Evolutionary conservation across 2,888 invertebrate species (phyloP).

Genomic region (Scaptomyza reducta): DNA sequence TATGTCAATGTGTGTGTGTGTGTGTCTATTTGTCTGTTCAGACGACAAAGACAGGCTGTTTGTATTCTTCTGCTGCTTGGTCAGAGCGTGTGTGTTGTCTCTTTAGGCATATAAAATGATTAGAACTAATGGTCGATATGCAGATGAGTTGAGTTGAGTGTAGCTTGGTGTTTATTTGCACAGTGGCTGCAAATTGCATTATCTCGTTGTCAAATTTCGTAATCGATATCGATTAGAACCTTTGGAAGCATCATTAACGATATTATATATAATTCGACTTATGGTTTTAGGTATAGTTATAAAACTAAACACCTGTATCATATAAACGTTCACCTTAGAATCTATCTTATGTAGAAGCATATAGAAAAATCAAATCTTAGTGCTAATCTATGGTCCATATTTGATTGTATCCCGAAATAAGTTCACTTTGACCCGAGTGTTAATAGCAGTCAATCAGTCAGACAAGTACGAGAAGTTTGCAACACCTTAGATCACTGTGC

Average conservation of each 20-base stretch:
- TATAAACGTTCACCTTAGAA: too few relatives aligned
- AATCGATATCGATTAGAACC: neutral
- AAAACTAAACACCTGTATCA: too few relatives aligned
- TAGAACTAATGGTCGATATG: constrained; percentile 80
- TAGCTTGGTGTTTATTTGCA: constrained; percentile 73
- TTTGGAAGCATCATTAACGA: neutral
- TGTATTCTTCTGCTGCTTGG: constrained; percentile 43
- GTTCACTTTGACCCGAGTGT: neutral
- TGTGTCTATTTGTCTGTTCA: constrained; percentile 35
- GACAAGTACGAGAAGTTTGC: neutral
- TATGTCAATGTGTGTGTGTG: constrained; percentile 14
- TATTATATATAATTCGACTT: too few relatives aligned
- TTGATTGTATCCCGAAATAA: neutral
- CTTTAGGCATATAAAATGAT: constrained; percentile 80
- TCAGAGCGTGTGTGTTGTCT: constrained; percentile 53
- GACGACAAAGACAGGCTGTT: constrained; percentile 66
- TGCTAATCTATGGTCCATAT: too few relatives aligned
- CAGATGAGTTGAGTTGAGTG: constrained; percentile 71
- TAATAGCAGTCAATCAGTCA: neutral
- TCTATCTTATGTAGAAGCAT: too few relatives aligned
- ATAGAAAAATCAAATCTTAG: too few relatives aligned
- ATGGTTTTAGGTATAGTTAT: too few relatives aligned
- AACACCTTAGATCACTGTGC: constrained; percentile 32
- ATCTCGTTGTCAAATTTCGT: neutral
- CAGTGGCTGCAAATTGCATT: constrained; percentile 37